phyloP scores from a whole-genome alignment of 2,113 vertebrate species.

The Colaptes auratus region DNA sequence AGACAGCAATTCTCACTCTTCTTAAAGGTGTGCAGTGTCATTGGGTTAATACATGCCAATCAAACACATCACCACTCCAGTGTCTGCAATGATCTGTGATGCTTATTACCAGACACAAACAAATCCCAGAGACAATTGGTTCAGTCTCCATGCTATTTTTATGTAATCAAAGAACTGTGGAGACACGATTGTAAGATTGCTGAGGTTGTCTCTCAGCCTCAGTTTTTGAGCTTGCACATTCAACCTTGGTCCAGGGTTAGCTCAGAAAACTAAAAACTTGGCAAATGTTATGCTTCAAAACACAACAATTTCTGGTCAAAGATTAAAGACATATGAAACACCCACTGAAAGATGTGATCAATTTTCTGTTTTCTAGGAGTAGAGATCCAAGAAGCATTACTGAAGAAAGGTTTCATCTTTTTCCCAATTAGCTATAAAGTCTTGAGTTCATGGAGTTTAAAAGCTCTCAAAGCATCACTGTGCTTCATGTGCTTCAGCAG shows the following conservation, averaged over 20 bases:
- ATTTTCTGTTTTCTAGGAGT: neutral
- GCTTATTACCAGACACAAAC: neutral
- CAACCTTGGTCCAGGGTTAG: neutral
- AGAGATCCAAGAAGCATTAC: neutral
- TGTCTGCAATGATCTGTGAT: neutral
- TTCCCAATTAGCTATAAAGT: neutral
- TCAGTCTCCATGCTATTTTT: neutral
- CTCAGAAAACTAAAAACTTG: neutral
- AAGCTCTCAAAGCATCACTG: neutral
- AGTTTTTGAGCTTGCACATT: neutral
- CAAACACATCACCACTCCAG: rapidly evolving
- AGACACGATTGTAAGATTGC: neutral
- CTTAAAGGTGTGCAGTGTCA: neutral
- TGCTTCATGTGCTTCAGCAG: neutral
- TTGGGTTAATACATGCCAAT: neutral
- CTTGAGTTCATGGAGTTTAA: neutral
- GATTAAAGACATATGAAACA: neutral
- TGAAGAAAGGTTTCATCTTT: neutral
- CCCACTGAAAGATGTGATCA: neutral
- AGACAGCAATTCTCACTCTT: neutral
- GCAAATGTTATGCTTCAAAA: neutral
- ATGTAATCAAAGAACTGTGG: neutral
- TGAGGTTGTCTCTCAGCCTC: neutral
- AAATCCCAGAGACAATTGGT: neutral
- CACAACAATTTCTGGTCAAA: neutral